Evolutionary conservation across 1,140 invertebrate genomes (phyloP).

Genomic region (Ladona fulva): DNA sequence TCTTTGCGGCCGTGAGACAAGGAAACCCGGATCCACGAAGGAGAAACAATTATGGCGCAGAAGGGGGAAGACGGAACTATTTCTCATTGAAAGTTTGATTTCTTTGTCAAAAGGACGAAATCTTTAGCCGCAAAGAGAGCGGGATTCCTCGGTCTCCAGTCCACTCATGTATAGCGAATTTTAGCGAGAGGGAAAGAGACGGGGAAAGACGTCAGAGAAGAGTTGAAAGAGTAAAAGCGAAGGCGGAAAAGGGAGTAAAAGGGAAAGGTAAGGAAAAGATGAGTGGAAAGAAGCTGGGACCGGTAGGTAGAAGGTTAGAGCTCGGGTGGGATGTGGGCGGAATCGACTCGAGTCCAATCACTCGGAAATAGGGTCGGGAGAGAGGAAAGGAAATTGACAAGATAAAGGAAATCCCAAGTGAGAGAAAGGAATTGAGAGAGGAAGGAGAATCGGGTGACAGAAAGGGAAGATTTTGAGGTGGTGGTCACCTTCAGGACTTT

Average conservation of each 20-base stretch:
- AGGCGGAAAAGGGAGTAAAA: background rate
- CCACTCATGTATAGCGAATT: no score
- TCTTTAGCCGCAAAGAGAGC: no score
- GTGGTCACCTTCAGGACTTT: background rate
- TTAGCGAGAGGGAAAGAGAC: no score
- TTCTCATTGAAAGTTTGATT: no score
- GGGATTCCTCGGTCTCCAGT: no score
- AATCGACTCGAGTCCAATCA: background rate
- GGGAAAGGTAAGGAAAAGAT: background rate
- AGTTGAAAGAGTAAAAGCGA: background rate
- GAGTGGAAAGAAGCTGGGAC: background rate
- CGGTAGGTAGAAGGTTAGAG: background rate
- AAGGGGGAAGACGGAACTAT: no score
- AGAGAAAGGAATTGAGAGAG: background rate
- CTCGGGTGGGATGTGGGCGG: background rate
- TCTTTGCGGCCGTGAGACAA: no score
- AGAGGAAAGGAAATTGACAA: conserved; percentile 1
- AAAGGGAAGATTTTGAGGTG: background rate
- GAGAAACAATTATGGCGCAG: no score
- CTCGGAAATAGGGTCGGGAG: background rate
- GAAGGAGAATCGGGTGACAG: background rate
- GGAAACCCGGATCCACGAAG: no score
- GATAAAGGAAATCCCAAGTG: background rate
- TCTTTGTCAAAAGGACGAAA: no score
- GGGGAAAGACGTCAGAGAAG: no score